These are phyloP conservation scores for Aporrectodea caliginosa DNA, from an alignment of 1,140 invertebrate genomes.

Conservation along the genomic window DNA sequence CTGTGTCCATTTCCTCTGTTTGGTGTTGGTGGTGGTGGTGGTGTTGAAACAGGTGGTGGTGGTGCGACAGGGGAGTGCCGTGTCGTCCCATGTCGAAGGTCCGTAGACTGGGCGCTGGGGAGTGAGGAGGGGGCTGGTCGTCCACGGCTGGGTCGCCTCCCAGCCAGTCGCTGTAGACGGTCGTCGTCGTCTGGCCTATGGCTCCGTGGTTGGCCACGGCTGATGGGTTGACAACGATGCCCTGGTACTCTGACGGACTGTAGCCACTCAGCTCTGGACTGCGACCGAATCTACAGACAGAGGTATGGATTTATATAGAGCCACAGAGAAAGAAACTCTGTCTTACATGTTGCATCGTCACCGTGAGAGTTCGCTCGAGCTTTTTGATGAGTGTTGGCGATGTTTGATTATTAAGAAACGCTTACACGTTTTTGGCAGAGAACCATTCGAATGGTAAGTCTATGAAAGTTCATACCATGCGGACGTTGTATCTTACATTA, in stretches of 20 bases:
- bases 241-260: neutral
- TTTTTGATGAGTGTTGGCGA: too few relatives aligned
- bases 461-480: too few relatives aligned
- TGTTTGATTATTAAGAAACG: too few relatives aligned
- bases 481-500: too few relatives aligned
- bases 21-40: neutral
- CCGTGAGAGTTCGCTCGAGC: too few relatives aligned
- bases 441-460: too few relatives aligned
- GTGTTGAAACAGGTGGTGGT: neutral
- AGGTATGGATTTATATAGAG: neutral
- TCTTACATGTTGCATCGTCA: neutral
- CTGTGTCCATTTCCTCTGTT: too few relatives aligned
- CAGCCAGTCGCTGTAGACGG: neutral
- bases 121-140: too few relatives aligned
- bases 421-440: too few relatives aligned
- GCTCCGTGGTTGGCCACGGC: neutral
- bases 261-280: neutral
- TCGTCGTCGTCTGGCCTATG: neutral
- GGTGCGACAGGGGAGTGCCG: neutral
- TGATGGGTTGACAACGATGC: neutral
- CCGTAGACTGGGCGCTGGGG: neutral
- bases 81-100: neutral
- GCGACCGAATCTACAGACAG: neutral
- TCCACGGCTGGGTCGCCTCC: too few relatives aligned
- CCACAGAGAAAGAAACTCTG: neutral